A percentile compares a stretch with the other conserved stretches of the same genome.
Conservation (phyloP, 2,113 vertebrate genomes). For the Sapayoa aenigma region DNA sequence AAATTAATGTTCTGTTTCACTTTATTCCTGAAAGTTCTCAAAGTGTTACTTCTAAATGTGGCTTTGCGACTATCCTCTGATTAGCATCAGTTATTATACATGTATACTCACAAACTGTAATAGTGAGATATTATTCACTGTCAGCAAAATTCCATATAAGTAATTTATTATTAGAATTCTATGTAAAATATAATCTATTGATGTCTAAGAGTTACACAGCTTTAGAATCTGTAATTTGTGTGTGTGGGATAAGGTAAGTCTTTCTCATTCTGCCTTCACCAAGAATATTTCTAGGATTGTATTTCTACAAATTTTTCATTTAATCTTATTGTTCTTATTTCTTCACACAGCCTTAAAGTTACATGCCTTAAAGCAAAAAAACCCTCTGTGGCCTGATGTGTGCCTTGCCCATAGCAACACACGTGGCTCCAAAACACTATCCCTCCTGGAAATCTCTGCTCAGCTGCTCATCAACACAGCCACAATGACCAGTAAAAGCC, state of each 20-base stretch:
- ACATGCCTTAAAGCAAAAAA: background rate
- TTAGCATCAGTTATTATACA: background rate
- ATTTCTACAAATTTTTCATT: background rate
- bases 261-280: background rate
- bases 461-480: background rate
- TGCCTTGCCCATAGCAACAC: background rate
- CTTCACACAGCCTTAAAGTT: background rate
- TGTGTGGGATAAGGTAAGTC: background rate
- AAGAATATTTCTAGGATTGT: background rate
- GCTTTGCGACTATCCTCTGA: background rate
- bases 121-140: background rate
- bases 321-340: background rate
- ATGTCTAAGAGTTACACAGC: background rate
- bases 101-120: background rate
- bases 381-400: background rate
- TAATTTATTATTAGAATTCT: background rate
- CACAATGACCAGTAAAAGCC: background rate
- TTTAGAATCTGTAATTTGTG: background rate
- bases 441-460: background rate
- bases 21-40: background rate
- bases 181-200: background rate
- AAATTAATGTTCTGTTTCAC: slow-evolving; percentile 29
- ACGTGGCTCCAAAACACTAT: background rate
- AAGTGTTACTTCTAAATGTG: background rate
- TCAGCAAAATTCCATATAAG: background rate